A percentile compares a stretch with the other conserved stretches of the same genome.
phyloP scores from a whole-genome alignment of 1,140 invertebrate genomes.

The Hycleus cichorii region DNA sequence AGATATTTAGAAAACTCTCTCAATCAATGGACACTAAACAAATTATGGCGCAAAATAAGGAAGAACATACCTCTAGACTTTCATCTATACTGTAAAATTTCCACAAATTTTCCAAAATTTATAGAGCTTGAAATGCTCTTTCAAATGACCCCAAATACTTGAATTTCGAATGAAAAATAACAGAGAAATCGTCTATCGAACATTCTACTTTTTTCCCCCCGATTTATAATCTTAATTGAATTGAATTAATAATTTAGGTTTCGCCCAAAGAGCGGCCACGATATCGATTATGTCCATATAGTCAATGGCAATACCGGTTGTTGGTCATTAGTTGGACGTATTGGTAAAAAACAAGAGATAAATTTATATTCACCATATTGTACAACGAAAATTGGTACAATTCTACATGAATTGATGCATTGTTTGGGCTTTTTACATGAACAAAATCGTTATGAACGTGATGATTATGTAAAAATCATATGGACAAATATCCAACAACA shows the following conservation, averaged over 20 bases:
- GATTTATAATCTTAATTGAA: too few relatives aligned
- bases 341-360: conserved; percentile 62
- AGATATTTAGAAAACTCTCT: too few relatives aligned
- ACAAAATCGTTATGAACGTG: conserved; percentile 73
- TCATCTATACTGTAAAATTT: too few relatives aligned
- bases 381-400: conserved; percentile 56
- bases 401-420: conserved; percentile 82
- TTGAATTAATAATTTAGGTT: conserved; percentile 18
- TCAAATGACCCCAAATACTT: too few relatives aligned
- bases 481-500: conserved; percentile 65
- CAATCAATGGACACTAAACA: too few relatives aligned
- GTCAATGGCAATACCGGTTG: conserved; percentile 63
- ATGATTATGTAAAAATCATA: conserved; percentile 62
- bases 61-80: too few relatives aligned
- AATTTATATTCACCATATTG: conserved; percentile 58
- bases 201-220: too few relatives aligned
- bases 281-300: conserved; percentile 62
- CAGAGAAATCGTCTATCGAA: too few relatives aligned
- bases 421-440: conserved; percentile 81
- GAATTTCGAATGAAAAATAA: too few relatives aligned
- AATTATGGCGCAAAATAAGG: too few relatives aligned
- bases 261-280: conserved; percentile 45
- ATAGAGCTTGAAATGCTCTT: too few relatives aligned
- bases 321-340: conserved; percentile 69
- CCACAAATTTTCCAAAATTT: too few relatives aligned